phyloP scores from a whole-genome alignment of 2,797 vertebrate species.

The Buphagus erythrorhynchus region DNA sequence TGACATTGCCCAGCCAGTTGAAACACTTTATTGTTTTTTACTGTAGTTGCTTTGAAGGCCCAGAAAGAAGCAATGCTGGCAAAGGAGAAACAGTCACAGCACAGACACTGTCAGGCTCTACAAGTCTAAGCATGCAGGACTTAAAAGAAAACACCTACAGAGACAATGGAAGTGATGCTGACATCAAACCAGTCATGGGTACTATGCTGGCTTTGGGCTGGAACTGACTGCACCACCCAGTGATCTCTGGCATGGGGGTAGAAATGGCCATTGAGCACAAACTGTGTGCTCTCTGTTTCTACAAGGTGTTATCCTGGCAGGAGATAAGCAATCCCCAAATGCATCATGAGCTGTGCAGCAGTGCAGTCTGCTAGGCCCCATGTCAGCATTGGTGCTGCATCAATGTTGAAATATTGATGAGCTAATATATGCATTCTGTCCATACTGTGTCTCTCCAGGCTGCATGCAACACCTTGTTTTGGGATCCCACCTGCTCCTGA shows the following conservation, averaged over 20 bases:
- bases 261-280: neutral
- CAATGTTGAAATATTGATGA: neutral
- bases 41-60: neutral
- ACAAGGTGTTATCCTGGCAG: neutral
- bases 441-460: neutral
- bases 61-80: neutral
- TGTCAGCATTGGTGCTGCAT: neutral
- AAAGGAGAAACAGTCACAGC: neutral
- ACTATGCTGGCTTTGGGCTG: neutral
- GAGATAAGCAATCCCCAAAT: neutral
- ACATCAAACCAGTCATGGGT: neutral
- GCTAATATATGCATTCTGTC: neutral
- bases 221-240: rapidly evolving
- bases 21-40: neutral
- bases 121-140: neutral
- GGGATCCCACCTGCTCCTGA: neutral
- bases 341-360: neutral
- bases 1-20: rapidly evolving
- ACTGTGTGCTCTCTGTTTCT: neutral
- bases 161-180: neutral
- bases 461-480: neutral
- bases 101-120: neutral
- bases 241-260: rapidly evolving
- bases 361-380: neutral
- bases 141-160: neutral